Evolutionary conservation across 2,113 vertebrate genomes (phyloP).

Genomic region (Lophura nycthemera): DNA sequence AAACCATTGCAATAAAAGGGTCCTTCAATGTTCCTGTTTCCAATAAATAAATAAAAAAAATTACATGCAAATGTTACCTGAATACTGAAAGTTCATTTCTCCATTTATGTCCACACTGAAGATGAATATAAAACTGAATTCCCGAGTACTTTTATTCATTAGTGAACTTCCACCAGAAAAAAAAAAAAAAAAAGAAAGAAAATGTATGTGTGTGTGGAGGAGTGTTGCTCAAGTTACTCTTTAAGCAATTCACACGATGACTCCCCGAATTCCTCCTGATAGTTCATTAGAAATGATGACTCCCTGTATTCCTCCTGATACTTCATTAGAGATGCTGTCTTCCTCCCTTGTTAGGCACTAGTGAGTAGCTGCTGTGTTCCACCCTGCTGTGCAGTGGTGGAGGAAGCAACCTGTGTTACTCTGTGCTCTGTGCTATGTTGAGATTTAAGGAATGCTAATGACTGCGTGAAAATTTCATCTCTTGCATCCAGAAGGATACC

Average conservation of each 20-base stretch:
- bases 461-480: not conserved
- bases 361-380: not conserved
- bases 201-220: fast-evolving
- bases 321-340: not conserved
- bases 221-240: not conserved
- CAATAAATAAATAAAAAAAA: not conserved
- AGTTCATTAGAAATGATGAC: not conserved
- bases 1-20: not conserved
- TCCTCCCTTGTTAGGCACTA: not conserved
- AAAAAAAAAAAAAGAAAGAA: not conserved
- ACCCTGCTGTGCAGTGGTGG: not conserved
- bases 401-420: not conserved
- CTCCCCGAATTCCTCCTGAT: not conserved
- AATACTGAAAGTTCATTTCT: not conserved
- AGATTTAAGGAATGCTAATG: not conserved
- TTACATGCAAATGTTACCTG: not conserved
- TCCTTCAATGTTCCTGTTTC: not conserved
- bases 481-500: fast-evolving
- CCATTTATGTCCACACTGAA: not conserved
- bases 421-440: not conserved
- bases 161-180: not conserved
- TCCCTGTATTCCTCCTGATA: not conserved
- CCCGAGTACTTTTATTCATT: not conserved
- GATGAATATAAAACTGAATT: not conserved
- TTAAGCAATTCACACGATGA: not conserved